Base-by-base conservation (phyloP, 2,797 vertebrate genomes). In the Anas georgica region DNA sequence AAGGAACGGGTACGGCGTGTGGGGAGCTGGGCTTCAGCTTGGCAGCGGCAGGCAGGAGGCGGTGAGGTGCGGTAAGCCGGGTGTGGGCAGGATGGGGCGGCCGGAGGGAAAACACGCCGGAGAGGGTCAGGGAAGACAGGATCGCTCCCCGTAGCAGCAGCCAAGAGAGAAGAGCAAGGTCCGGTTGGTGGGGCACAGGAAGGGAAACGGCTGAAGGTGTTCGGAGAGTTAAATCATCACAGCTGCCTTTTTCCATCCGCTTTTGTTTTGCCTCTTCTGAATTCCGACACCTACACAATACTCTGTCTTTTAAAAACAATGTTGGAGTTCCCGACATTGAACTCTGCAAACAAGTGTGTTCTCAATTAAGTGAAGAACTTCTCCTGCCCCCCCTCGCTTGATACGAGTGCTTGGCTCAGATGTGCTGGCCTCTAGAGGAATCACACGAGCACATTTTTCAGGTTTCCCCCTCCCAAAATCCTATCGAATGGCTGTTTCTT, bases 271-370 rank as follows among this genome's bases (percentile, higher is more conserved):
- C 93, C 87, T 95, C 92, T 79, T 84, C 93, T 91, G 95, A 95
- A 96, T 97, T 95, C 96, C 83, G n/a, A 96, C 94, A 97, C 96
- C 92, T 96, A 95, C 96, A 95, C 93, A 95, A 85, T 72, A 67
- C 85, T 84, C 84, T 18, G 87, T 23, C 91, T 93, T 95, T 90
- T 79, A 55, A 96, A 97, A 97, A 95, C 94, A 95, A 88, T 67
- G 91, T 93, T 88, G 91, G 89, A 95, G 92, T 96, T 96, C 94
- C 95, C 39, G 87, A 95, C 94, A 83, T 69, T 94, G 93, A 95
- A 92, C 89, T 90, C 89, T 90, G 93, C 94, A 96, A 94, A 96
- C 91, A 94, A 97, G 95, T 91, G 92, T 96, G 96, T 95, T 97
- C 96, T 95, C 96, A 97, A 95, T 97, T 97, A 97, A 92, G 85